Evolutionary conservation across 2,113 vertebrate species (phyloP), one percentile per base, ranked within the genome.

Genomic region (Ceyx margarethae): DNA sequence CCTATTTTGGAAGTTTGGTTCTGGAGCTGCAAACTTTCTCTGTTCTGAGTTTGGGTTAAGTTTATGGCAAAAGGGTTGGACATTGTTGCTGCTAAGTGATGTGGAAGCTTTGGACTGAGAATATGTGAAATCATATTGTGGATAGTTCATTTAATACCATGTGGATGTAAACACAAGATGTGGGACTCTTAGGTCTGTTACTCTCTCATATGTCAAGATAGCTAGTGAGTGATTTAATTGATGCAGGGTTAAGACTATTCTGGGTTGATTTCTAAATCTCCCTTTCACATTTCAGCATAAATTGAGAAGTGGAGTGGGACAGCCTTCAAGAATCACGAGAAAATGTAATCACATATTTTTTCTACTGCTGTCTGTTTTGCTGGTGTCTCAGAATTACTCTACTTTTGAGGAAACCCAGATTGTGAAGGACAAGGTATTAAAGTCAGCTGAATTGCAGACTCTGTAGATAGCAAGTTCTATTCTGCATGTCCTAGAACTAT

Each of bases 401-500:
- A 17, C 22, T 3, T 86, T 84, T 85, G 71, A 75, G 66, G 84
- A 89, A 94, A 89, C 5, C 4, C 54, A 62, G n/a, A 85, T 72
- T 50, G 68, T 54, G 53, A 92, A 93, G 60, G 74, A 65, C 26
- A 86, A 75, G 68, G 23, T 77, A 87, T 91, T 93, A 85, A 94
- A 87, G 22, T 22, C 29, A 77, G 58, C 45, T 85, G 85, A 91
- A 69, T 29, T 89, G 45, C 54, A 65, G 20, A 40, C 46, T 65
- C 79, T 78, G 51, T 74, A 80, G 76, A 45, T 50, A 81, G 61
- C 65, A 77, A 74, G 18, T 56, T 91, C 60, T 75, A 18, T 78
- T 88, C 83, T 86, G 23, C 83, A 21, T 77, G 68, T 86, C 61
- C 88, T 94, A 75, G 43, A 81, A 31, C 19, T 77, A 7, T 74